Conservation (phyloP, 2,113 vertebrate genomes). For the Corythornis vintsioides region DNA sequence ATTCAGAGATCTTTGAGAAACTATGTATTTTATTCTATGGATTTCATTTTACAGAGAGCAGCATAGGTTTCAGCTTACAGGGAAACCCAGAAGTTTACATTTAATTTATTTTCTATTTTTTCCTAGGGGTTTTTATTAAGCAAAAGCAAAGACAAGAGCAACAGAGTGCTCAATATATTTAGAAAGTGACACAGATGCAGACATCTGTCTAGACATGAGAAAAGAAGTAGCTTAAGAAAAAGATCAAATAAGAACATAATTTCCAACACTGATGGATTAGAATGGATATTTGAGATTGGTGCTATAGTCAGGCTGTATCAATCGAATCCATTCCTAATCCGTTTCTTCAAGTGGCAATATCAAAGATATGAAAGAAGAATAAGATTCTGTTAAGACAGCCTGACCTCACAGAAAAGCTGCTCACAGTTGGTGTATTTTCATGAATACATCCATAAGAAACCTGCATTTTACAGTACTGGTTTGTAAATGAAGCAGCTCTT, state of each 20-base stretch:
- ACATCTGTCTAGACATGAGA: constrained; percentile 54
- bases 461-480: neutral
- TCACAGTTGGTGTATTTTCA: neutral
- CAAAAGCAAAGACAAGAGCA: constrained; percentile 5
- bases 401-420: neutral
- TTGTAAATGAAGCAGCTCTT: neutral
- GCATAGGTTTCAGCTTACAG: neutral
- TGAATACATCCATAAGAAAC: neutral
- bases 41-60: neutral
- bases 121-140: neutral
- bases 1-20: neutral
- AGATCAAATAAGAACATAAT: constrained; percentile 38
- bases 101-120: neutral
- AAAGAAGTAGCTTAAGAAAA: constrained; percentile 34
- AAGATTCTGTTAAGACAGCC: neutral
- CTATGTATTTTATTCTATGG: fast-evolving
- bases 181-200: constrained; percentile 41
- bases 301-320: neutral
- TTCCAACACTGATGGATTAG: constrained; percentile 17
- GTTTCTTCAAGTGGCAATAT: neutral
- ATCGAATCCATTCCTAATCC: constrained; percentile 12
- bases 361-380: constrained; percentile 1
- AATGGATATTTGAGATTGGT: constrained; percentile 23
- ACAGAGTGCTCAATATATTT: constrained; percentile 26
- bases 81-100: neutral